Conservation (phyloP, 53 echinoderm and acorn worm species). For the Glandiceps talaboti region DNA sequence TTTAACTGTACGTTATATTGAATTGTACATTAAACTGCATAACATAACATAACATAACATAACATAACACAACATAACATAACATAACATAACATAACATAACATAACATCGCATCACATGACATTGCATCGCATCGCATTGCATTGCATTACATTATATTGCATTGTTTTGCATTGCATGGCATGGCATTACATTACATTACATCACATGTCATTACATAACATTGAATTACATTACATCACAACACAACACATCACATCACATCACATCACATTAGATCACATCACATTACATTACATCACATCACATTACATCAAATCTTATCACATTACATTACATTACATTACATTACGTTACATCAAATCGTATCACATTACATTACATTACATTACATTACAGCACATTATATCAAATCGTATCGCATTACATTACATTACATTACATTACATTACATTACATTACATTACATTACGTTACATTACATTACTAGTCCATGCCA, state of each 20-base stretch:
- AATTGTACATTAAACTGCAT: constrained; percentile 7
- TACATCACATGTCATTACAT: constrained; percentile 9
- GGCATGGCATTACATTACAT: constrained; percentile 11
- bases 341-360: constrained; percentile 8
- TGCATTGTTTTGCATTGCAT: constrained; percentile 7
- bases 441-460: constrained; percentile 12
- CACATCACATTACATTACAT: constrained; percentile 12
- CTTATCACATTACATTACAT: constrained; percentile 8
- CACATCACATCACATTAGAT: constrained; percentile 10
- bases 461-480: neutral
- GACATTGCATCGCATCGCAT: constrained; percentile 8
- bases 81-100: constrained; percentile 10
- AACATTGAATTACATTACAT: constrained; percentile 11
- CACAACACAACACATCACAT: constrained; percentile 8
- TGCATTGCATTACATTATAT: constrained; percentile 9
- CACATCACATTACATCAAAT: constrained; percentile 9
- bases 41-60: constrained; percentile 11
- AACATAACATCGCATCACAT: neutral
- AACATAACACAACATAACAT: constrained; percentile 10
- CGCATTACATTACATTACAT: constrained; percentile 14
- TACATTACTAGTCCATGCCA: no score
- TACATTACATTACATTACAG: constrained; percentile 15
- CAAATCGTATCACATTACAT: constrained; percentile 3
- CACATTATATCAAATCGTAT: constrained; percentile 9
- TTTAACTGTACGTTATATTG: constrained; percentile 12